phyloP scores from a whole-genome alignment of 1,140 invertebrate genomes.

The Plectus sambesii region DNA sequence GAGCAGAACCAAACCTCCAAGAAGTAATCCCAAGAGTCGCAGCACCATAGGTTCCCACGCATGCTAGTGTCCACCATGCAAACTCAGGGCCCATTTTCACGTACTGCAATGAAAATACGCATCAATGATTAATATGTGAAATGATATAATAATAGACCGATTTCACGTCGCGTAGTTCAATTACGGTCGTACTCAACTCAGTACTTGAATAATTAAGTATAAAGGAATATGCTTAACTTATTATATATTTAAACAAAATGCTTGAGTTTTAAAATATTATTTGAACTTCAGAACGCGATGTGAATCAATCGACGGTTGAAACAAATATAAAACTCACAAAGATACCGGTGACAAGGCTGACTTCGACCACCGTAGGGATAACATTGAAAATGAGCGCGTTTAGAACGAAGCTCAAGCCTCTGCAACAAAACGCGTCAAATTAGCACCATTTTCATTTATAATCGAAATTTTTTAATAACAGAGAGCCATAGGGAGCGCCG shows the following conservation, averaged over 20 bases:
- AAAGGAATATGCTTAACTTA: too few relatives aligned
- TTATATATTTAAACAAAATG: conserved; percentile 8
- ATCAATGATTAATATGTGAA: too few relatives aligned
- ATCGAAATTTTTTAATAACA: too few relatives aligned
- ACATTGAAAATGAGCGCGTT: conserved; percentile 94
- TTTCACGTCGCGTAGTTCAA: too few relatives aligned
- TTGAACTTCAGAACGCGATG: too few relatives aligned
- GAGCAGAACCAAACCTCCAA: conserved; percentile 65
- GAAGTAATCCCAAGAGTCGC: conserved; percentile 83
- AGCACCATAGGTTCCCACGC: conserved; percentile 72
- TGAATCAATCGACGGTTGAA: conserved; percentile 3
- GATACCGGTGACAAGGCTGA: conserved; percentile 74
- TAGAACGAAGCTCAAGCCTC: conserved; percentile 94
- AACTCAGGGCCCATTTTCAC: conserved; percentile 59
- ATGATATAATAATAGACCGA: too few relatives aligned
- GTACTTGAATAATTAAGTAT: too few relatives aligned
- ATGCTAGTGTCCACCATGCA: conserved; percentile 73
- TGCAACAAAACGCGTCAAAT: too few relatives aligned
- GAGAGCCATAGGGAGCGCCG: too few relatives aligned
- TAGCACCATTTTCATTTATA: conserved; percentile 50
- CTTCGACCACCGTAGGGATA: conserved; percentile 87
- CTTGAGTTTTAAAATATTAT: not conserved
- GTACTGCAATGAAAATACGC: conserved; percentile 49
- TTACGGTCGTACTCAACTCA: too few relatives aligned
- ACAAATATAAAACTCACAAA: conserved; percentile 55